Evolutionary conservation across 2,888 invertebrate species (phyloP), one percentile per base, ranked within the genome.

Genomic region (Idaea dimidiata): DNA sequence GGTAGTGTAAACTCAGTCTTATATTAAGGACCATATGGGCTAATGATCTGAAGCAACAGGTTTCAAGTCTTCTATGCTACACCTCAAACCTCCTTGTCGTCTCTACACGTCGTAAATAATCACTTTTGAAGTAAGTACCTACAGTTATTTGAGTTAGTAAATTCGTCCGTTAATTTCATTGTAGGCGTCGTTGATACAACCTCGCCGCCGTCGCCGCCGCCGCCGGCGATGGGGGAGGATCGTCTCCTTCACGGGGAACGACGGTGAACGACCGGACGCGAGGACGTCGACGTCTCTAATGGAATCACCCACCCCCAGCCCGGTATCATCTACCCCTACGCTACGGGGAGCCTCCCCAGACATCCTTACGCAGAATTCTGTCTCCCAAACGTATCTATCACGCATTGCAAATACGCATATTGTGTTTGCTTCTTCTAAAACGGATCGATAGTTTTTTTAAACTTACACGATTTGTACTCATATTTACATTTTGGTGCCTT

Each of bases 201-300:
- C 24, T 24, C 24, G 24, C 24, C 24, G 24, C 24, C 24, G 24
- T 5, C 24, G 24, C 24, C 10, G 14, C 8, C 43, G 14, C 3
- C 43, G 43, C 0, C 43, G 43, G 10, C 1, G 14, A n/a, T n/a
- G 10, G 10, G 43, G 43, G 3, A 8, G 59, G 33, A 58, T 56
- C 58, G 57, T 16, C 59, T 55, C 61, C 63, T 60, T 62, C 61
- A 66, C 60, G 66, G 66, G 69, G 73, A 72, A 59, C 60, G 58
- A 16, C 66, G 63, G 63, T 72, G 69, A 77, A 75, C 63, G 76
- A 60, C 75, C 76, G 70, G 67, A 70, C 24, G 24, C 24, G 24
- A 24, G 24, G 24, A 24, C 69, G 74, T 65, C 73, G 75, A 66
- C 72, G 71, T 70, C 71, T 72, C 71, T 75, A 73, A 74, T 73